A percentile compares a stretch with the other conserved stretches of the same genome.
Evolutionary conservation across 2,888 invertebrate genomes (phyloP).

Genomic region (Luperina nickerlii): DNA sequence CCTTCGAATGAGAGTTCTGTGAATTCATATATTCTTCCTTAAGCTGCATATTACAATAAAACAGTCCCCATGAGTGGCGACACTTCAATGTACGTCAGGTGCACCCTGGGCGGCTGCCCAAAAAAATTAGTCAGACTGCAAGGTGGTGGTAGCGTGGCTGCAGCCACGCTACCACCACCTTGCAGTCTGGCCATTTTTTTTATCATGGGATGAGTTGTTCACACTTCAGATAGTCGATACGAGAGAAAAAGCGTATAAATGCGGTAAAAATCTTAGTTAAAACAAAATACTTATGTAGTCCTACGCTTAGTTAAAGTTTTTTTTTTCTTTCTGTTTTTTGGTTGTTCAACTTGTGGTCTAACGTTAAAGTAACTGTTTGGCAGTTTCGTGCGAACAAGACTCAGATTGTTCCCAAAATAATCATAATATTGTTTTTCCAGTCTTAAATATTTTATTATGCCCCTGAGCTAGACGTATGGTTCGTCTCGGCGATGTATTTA

Average conservation of each 20-base stretch:
- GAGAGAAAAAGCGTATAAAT: background rate
- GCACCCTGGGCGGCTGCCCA: background rate
- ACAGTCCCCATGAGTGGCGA: background rate
- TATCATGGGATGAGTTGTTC: background rate
- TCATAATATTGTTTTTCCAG: constrained; percentile 30
- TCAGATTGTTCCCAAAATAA: constrained; percentile 30
- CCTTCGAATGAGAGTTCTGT: background rate
- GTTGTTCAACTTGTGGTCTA: constrained; percentile 2
- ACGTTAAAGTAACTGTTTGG: constrained; percentile 6
- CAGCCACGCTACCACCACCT: background rate
- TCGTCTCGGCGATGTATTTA: constrained; percentile 49
- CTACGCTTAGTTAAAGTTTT: background rate
- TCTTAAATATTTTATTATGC: constrained; percentile 34
- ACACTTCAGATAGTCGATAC: background rate
- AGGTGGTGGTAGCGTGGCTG: no score
- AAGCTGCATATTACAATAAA: background rate
- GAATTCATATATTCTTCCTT: background rate
- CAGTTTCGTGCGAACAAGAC: constrained; percentile 12
- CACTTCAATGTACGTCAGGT: background rate
- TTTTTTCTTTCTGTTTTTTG: constrained; percentile 3
- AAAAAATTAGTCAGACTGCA: no score
- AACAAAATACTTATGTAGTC: background rate
- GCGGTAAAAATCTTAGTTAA: no score
- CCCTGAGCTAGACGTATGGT: constrained; percentile 40
- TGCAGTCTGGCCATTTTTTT: background rate